A percentile compares a stretch with the other conserved stretches of the same genome.
Evolutionary conservation across 2,888 invertebrate genomes (phyloP).

Genomic region (Empis livida): DNA sequence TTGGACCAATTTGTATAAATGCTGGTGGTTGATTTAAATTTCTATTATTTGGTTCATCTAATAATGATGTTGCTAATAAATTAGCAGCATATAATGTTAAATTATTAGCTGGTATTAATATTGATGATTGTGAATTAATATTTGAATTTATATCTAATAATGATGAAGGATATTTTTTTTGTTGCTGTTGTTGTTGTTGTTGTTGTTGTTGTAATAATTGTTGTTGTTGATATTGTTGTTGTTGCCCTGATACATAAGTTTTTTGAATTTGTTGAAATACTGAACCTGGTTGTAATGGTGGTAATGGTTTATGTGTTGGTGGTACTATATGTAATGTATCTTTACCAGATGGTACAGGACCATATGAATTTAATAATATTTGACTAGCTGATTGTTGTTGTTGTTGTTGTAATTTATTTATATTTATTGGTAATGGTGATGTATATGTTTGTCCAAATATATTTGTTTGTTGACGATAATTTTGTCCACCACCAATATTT

Average conservation of each 20-base stretch:
- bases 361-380: neutral
- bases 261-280: neutral
- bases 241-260: too few relatives aligned
- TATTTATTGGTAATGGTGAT: neutral
- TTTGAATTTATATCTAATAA: neutral
- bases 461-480: neutral
- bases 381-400: neutral
- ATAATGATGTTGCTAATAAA: conserved; percentile 14
- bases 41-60: conserved; percentile 8
- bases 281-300: neutral
- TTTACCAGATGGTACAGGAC: neutral
- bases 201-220: neutral
- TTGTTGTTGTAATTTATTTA: neutral
- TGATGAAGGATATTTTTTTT: neutral
- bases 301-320: neutral
- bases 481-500: too few relatives aligned
- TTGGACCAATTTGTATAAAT: conserved; percentile 6
- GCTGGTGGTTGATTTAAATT: conserved; percentile 1
- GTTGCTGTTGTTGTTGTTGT: neutral
- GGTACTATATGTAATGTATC: neutral
- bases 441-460: neutral
- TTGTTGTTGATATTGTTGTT: neutral
- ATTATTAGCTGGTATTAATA: conserved; percentile 13
- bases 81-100: conserved; percentile 16
- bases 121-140: neutral